Conservation (phyloP, 2,888 invertebrate species). For the Dendrolimus pini region DNA sequence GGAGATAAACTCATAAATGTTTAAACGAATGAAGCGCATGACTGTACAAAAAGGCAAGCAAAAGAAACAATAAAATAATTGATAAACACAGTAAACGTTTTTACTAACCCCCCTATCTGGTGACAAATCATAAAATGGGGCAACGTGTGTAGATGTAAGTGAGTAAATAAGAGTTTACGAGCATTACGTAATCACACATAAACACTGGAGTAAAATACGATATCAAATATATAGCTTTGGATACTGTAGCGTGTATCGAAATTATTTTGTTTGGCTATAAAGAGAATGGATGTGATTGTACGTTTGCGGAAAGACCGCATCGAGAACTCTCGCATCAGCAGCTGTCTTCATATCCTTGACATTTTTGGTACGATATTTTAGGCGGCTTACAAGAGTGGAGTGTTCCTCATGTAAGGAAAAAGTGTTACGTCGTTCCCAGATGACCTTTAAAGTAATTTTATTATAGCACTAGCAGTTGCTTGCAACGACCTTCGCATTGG, state of each 20-base stretch:
- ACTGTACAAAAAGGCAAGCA: neutral
- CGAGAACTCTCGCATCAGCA: too few species aligned
- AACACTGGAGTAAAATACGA: conserved; percentile 43
- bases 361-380: too few species aligned
- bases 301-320: too few species aligned
- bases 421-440: too few species aligned
- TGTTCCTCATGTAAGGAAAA: too few species aligned
- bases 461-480: too few species aligned
- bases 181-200: conserved; percentile 44
- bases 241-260: conserved; percentile 37
- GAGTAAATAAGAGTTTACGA: conserved; percentile 38
- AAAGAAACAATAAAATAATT: conserved; percentile 7
- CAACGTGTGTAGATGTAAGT: conserved; percentile 2
- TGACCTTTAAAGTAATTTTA: too few species aligned
- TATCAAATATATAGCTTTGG: conserved; percentile 35
- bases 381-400: too few species aligned
- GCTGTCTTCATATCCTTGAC: too few species aligned
- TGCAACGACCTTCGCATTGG: too few species aligned
- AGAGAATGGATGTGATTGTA: conserved; percentile 13
- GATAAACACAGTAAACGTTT: conserved; percentile 2
- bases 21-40: too few species aligned
- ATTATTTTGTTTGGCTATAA: conserved; percentile 19
- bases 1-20: too few species aligned
- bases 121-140: conserved; percentile 18
- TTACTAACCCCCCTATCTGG: conserved; percentile 3